phyloP scores from a whole-genome alignment of 2,888 invertebrate genomes.

The Lycaena phlaeas region DNA sequence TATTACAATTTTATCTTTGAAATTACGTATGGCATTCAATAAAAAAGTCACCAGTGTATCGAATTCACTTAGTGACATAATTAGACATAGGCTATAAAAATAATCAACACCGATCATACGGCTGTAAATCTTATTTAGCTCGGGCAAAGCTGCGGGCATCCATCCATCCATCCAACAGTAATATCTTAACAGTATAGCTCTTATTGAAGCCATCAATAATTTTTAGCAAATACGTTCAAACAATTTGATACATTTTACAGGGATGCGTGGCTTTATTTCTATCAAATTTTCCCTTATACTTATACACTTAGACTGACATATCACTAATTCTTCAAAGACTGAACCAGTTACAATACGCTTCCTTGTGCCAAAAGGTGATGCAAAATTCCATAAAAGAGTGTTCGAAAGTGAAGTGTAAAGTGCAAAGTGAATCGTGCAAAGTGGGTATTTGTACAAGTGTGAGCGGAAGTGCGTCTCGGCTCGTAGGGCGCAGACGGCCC shows the following conservation, averaged over 20 bases:
- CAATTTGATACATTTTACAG: not conserved
- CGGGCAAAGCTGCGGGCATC: no score
- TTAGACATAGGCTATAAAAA: no score
- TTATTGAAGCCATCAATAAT: not conserved
- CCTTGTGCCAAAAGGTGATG: conserved; percentile 3
- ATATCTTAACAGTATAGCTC: not conserved
- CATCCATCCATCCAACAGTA: no score
- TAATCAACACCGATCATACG: no score
- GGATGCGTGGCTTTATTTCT: not conserved
- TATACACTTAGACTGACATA: not conserved
- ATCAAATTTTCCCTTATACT: not conserved
- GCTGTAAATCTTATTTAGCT: no score
- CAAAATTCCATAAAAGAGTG: conserved; percentile 7
- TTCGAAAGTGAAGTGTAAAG: conserved; percentile 12
- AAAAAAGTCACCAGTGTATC: no score
- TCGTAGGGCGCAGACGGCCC: conserved; percentile 52
- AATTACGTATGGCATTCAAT: no score
- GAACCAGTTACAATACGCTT: no score
- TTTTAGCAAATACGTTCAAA: not conserved
- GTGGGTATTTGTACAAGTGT: conserved; percentile 21
- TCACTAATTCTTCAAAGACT: not conserved
- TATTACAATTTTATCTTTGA: no score
- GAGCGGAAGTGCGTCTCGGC: conserved; percentile 51
- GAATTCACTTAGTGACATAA: no score
- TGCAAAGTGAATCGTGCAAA: conserved; percentile 9